phyloP scores from a whole-genome alignment of 2,888 invertebrate species.

The Tipula unca region DNA sequence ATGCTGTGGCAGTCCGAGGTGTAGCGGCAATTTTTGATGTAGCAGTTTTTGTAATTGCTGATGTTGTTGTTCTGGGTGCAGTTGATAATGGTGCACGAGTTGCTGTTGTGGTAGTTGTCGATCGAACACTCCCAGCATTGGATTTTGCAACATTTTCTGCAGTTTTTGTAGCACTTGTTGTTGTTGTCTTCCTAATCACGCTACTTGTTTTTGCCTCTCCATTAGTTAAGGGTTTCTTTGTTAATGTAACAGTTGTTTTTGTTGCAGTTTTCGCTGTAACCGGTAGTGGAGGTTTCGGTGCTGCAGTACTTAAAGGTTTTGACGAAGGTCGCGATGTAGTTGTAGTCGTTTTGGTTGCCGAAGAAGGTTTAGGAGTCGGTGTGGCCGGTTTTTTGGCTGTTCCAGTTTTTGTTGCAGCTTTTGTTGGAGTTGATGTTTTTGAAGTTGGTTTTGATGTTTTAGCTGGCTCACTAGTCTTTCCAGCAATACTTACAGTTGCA shows the following conservation, averaged over 20 bases:
- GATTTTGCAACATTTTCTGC: background rate
- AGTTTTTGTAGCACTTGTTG: background rate
- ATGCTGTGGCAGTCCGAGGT: background rate
- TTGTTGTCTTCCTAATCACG: background rate
- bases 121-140: background rate
- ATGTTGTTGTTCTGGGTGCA: constrained; percentile 22
- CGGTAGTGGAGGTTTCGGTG: background rate
- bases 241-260: constrained; percentile 18
- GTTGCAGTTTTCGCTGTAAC: constrained; percentile 4
- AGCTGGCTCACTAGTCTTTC: constrained; percentile 14
- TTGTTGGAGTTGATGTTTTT: constrained; percentile 18
- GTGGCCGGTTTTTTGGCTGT: background rate
- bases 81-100: background rate
- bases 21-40: background rate
- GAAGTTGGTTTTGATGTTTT: background rate
- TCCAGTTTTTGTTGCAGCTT: background rate
- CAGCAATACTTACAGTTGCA: constrained; percentile 22
- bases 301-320: background rate
- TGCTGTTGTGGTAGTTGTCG: constrained; percentile 21
- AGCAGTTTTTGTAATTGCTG: constrained; percentile 18
- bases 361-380: constrained; percentile 17
- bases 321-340: constrained; percentile 1
- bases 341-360: background rate
- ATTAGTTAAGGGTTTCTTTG: constrained; percentile 15
- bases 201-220: background rate